Base-by-base conservation (phyloP, 2,888 invertebrate genomes). In the Microchrysa polita region DNA sequence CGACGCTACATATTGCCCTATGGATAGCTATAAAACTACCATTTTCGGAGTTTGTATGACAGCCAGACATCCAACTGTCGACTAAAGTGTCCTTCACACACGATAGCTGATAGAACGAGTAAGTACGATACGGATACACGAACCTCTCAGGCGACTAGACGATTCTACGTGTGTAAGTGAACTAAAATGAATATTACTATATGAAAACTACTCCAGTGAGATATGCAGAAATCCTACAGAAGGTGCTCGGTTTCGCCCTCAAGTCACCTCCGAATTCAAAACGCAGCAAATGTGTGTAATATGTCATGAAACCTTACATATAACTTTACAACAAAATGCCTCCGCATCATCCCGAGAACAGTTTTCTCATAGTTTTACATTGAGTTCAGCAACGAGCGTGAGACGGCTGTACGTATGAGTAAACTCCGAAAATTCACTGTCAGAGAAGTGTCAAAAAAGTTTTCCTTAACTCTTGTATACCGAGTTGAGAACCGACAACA, bases 211-310 rank as follows among this genome's bases (percentile, higher is more conserved):
- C 16, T 48, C 27, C 4, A 7, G 7, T 7, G 27, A 34, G 27
- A 34, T 42, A 42, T 48, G 48, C 48, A 4, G 48, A 7, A 34
- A 34, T 34, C 27, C 27, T 2, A 34, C 27, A 34, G 27, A 7
- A 34, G 27, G 27, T 34, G 27, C 27, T 34, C 27, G 27, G 27
- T 34, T 48, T 48, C 16, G 16, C 12, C 48, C 16, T 48, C 48
- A 4, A 48, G 48, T 48, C 48, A 48, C 48, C 12, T 7, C 42
- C 4, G 48, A 48, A 48, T 48, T 7, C 42, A 42, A 42, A 42
- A 42, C n/a, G n/a, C 42, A 48, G 48, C 48, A 48, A 48, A 48
- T 48, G 48, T 48, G 27, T 34, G 14, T 48, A 48, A 48, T 48
- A 48, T 48, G 48, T 7, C 48, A 48, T 48, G 16, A 12, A 48